Evolutionary conservation across 2,113 vertebrate genomes (phyloP).

Genomic region (Calypte anna): DNA sequence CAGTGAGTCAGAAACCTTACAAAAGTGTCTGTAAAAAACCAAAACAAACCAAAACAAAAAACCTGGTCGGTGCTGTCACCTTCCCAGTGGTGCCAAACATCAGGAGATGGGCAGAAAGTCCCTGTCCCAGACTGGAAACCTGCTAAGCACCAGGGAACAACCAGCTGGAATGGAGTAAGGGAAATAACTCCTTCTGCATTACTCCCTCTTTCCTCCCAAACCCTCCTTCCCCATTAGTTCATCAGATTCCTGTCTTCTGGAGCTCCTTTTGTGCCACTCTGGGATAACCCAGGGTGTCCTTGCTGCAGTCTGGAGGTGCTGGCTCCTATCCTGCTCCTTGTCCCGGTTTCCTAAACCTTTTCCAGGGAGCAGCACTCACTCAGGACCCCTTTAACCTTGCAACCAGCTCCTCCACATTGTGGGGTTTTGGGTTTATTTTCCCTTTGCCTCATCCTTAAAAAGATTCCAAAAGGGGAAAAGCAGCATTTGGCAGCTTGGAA

Average conservation of each 20-base stretch:
- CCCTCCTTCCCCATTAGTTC: constrained; percentile 4
- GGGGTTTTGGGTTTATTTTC: too few relatives aligned
- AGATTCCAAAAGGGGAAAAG: background rate
- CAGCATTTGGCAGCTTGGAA: background rate
- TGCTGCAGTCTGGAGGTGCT: background rate
- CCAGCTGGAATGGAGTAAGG: background rate
- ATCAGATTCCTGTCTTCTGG: constrained; percentile 1
- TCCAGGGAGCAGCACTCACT: accelerated
- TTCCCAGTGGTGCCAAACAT: background rate
- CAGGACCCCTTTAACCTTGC: background rate
- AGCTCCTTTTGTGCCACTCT: background rate
- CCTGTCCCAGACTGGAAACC: background rate
- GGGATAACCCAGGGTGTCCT: background rate
- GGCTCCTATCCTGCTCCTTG: background rate
- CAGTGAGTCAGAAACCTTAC: background rate
- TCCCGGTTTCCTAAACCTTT: background rate
- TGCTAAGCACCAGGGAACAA: background rate
- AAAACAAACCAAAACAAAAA: background rate
- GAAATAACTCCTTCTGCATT: background rate
- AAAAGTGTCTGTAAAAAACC: background rate
- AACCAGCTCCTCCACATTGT: background rate
- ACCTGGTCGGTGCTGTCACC: background rate
- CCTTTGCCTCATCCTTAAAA: background rate
- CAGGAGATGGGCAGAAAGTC: background rate
- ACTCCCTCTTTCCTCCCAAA: constrained; percentile 6